Evolutionary conservation across 2,888 invertebrate genomes (phyloP).

Genomic region (Parnassius orleans): DNA sequence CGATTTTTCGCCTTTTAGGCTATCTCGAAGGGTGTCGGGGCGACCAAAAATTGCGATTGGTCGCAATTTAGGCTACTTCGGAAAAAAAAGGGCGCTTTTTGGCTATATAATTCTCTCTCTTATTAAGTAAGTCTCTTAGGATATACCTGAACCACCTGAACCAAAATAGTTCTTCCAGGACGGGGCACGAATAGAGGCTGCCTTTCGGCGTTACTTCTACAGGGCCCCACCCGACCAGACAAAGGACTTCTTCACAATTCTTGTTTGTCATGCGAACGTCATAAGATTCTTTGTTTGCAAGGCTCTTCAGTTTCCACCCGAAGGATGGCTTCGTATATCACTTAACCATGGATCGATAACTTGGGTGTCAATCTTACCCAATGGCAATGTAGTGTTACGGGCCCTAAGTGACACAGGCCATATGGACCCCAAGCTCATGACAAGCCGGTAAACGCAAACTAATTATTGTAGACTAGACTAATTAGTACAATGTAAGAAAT

Average conservation of each 20-base stretch:
- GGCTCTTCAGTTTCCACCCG: conserved; percentile 97
- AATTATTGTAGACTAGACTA: conserved; percentile 23
- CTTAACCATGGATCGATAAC: conserved; percentile 97
- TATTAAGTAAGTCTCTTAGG: too few relatives aligned
- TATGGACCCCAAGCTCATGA: conserved; percentile 88
- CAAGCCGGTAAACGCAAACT: conserved; percentile 75
- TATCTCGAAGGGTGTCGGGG: too few relatives aligned
- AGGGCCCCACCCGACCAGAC: conserved; percentile 91
- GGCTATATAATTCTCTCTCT: too few relatives aligned
- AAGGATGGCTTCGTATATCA: conserved; percentile 96
- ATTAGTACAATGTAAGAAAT: neutral
- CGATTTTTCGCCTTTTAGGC: too few relatives aligned
- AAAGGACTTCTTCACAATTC: conserved; percentile 91
- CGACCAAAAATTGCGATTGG: too few relatives aligned
- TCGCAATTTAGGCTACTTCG: too few relatives aligned
- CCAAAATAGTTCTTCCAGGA: conserved; percentile 97
- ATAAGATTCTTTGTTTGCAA: conserved; percentile 98
- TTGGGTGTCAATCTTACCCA: conserved; percentile 92
- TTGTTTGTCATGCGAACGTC: conserved; percentile 99
- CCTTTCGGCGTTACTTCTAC: conserved; percentile 95
- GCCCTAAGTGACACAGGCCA: conserved; percentile 94
- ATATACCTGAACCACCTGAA: too few relatives aligned
- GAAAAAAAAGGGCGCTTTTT: too few relatives aligned
- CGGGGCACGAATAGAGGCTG: conserved; percentile 97
- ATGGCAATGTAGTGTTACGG: conserved; percentile 91